Conservation (phyloP, 2,797 vertebrate genomes). For the Sebastes alutus region DNA sequence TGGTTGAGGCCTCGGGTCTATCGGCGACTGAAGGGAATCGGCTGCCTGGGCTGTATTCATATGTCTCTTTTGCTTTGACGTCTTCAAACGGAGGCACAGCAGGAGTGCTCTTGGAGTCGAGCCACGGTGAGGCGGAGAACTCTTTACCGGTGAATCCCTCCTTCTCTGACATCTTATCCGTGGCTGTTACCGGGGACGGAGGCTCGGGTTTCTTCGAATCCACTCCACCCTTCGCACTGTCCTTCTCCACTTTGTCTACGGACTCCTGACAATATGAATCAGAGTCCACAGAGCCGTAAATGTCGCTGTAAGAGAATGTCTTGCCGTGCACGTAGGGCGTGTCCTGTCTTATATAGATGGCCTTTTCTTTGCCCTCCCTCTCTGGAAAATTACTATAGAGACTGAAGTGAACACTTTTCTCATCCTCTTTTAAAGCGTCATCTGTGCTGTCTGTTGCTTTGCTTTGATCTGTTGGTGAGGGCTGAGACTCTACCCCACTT, state of each 20-base stretch:
- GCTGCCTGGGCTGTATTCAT: conserved; percentile 71
- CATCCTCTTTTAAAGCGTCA: conserved; percentile 61
- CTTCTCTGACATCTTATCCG: conserved; percentile 41
- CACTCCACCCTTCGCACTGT: conserved; percentile 34
- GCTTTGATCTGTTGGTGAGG: conserved; percentile 46
- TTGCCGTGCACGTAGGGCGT: conserved; percentile 95
- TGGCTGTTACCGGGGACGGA: background rate
- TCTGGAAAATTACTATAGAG: conserved; percentile 75
- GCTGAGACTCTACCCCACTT: conserved; percentile 43
- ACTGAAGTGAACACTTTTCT: conserved; percentile 79
- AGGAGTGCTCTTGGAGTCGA: conserved; percentile 36
- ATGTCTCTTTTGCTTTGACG: conserved; percentile 44
- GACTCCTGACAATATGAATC: conserved; percentile 75
- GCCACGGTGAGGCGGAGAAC: conserved; percentile 29
- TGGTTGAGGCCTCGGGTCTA: conserved; percentile 61
- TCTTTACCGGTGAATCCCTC: conserved; percentile 44
- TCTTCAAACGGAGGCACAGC: conserved; percentile 44
- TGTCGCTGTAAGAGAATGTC: conserved; percentile 93
- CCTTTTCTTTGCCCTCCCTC: conserved; percentile 72
- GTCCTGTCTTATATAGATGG: conserved; percentile 89
- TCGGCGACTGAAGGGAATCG: conserved; percentile 77
- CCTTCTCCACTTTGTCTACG: conserved; percentile 62
- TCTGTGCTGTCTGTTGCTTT: conserved; percentile 47
- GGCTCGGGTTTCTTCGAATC: conserved; percentile 42
- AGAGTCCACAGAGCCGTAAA: conserved; percentile 85